Conservation (phyloP, 2,113 vertebrate species). For the Menura novaehollandiae region DNA sequence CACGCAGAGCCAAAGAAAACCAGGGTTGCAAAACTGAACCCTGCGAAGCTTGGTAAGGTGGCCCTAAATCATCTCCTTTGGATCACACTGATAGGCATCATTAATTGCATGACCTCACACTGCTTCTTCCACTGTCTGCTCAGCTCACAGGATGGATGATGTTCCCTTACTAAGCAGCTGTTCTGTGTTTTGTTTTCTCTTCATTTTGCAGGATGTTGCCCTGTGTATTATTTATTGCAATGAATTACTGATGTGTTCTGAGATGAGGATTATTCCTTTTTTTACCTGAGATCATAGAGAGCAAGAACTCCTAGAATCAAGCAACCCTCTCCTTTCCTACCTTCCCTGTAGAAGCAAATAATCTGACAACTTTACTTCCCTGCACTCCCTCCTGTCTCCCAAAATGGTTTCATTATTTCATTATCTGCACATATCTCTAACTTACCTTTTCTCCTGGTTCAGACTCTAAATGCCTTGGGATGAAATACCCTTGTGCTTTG, state of each 20-base stretch:
- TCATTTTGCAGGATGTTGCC: background rate
- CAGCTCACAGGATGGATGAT: background rate
- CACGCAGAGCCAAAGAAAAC: background rate
- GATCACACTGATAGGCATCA: background rate
- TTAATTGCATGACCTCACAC: background rate
- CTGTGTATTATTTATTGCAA: background rate
- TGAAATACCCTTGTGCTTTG: background rate
- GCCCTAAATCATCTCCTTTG: background rate
- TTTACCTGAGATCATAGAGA: background rate
- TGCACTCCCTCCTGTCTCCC: background rate
- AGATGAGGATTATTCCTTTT: background rate
- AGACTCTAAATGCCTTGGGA: background rate
- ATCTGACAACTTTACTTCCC: background rate
- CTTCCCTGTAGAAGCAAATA: background rate
- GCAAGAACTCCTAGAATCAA: background rate
- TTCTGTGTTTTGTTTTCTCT: background rate
- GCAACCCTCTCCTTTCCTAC: background rate
- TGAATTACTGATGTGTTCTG: background rate
- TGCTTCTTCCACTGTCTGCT: background rate
- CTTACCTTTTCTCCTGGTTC: background rate
- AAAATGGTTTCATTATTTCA: background rate
- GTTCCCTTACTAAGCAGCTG: background rate
- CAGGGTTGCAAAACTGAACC: background rate
- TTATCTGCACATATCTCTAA: background rate
- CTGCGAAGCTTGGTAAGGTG: background rate